These are phyloP conservation scores for Geothlypis trichas DNA, from an alignment of 2,113 vertebrate species.

Conservation along the genomic window DNA sequence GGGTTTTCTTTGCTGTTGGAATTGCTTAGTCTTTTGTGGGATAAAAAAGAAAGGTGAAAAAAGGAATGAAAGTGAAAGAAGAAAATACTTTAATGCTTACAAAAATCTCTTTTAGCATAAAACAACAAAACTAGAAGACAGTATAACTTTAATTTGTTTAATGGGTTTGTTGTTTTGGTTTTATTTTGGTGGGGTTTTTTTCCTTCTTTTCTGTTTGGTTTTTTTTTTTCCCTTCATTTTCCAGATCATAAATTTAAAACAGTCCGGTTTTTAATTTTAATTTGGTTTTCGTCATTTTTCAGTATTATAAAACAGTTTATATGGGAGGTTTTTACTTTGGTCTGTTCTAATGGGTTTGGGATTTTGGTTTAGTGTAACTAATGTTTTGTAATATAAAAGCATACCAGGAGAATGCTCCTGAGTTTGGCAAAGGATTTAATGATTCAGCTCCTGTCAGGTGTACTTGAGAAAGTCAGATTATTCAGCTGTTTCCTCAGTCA, in stretches of 20 bases:
- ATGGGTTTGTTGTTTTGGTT: not conserved
- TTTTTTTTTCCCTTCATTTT: not conserved
- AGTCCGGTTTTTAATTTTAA: not conserved
- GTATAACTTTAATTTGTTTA: not conserved
- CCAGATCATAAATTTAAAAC: not conserved
- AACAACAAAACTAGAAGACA: not conserved
- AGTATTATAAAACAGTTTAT: not conserved
- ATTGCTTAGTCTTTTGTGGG: not conserved
- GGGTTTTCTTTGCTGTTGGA: not conserved
- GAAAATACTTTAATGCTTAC: not conserved
- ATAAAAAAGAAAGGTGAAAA: not conserved
- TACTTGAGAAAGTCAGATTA: not conserved
- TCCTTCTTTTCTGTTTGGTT: not conserved
- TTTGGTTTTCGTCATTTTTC: not conserved
- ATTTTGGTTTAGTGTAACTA: not conserved
- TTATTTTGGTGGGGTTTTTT: not conserved
- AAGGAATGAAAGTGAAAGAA: not conserved
- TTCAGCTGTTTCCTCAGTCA: not conserved
- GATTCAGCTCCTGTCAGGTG: not conserved
- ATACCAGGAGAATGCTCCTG: not conserved
- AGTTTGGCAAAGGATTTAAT: not conserved
- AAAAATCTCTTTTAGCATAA: not conserved
- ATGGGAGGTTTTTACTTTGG: not conserved
- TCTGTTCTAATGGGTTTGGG: not conserved
- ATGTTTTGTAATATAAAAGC: not conserved